Evolutionary conservation across 2,113 vertebrate species (phyloP), one percentile per base, ranked within the genome.

Genomic region (Tursiops truncatus): DNA sequence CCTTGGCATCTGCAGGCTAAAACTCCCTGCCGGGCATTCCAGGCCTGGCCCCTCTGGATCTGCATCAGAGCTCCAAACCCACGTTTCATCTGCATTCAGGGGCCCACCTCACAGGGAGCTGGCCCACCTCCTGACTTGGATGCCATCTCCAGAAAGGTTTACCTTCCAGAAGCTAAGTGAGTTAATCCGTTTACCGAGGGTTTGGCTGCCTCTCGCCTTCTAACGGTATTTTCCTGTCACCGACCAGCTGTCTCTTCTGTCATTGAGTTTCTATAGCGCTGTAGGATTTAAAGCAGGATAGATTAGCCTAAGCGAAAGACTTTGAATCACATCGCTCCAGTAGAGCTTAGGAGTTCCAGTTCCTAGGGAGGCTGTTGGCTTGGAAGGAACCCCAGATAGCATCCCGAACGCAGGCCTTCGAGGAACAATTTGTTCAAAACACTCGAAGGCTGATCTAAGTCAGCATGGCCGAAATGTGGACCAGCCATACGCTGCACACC

Each of bases 1-100:
- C 88, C 97, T 73, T 36, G 89, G 63, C 31, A 8, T 96, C 96
- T 67, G 33, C 86, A 17, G 58, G 68, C 67, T 20, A 76, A 92
- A 86, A 12, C 0, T 74, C 88, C 71, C 95, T 87, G 80, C 62
- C 81, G 71, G 65, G 73, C 63, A 68, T 44, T 92, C 90, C 53
- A 36, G 70, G 38, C 18, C 92, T 12, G 86, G 47, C 26, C 18
- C 4, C 96, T 60, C 8, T 94, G 85, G 60, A 73, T 77, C 83
- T 81, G 15, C 71, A 21, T 8, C 31, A 80, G 6, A 73, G 56
- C 88, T 83, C 71, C 28, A 96, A 90, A 77, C 68, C 38, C 87
- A 47, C 77, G 80, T 82, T 93, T 73, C 6, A 36, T 97, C 96
- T 21, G 11, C 17, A 13, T 36, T n/a, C 90, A 76, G 4, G 53